phyloP scores from a whole-genome alignment of 2,797 vertebrate genomes.

The Rhinogobio ventralis region DNA sequence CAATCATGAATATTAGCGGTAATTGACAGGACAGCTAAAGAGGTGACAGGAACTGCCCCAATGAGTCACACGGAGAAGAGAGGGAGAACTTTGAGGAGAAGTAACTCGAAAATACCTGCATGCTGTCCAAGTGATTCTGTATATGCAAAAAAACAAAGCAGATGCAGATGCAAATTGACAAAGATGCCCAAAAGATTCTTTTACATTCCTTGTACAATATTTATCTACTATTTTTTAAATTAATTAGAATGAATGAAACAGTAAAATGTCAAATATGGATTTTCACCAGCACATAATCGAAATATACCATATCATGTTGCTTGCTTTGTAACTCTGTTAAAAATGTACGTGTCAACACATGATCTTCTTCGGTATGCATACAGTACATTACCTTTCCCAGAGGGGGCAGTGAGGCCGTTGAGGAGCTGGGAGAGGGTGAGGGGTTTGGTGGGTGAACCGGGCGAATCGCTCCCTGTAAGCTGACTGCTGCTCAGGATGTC shows the following conservation, averaged over 20 bases:
- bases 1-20: conserved; percentile 27
- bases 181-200: not conserved
- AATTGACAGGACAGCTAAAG: conserved; percentile 57
- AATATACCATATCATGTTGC: not conserved
- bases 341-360: not conserved
- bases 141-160: conserved; percentile 80
- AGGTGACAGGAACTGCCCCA: conserved; percentile 45
- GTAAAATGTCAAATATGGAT: not conserved
- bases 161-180: too few species aligned
- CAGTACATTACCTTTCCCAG: conserved; percentile 83
- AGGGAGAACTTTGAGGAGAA: conserved; percentile 64
- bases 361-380: not conserved
- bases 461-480: conserved; percentile 76
- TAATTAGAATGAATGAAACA: not conserved
- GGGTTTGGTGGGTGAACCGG: conserved; percentile 84
- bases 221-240: not conserved
- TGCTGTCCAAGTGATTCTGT: conserved; percentile 99
- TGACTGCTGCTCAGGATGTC: conserved; percentile 84
- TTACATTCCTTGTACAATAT: not conserved
- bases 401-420: conserved; percentile 89
- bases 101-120: conserved; percentile 93
- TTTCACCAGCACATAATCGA: not conserved
- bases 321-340: not conserved
- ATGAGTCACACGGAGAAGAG: conserved; percentile 51
- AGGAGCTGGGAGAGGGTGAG: conserved; percentile 86